phyloP scores from a whole-genome alignment of 2,113 vertebrate species.

The Petrocephalus microphthalmus region DNA sequence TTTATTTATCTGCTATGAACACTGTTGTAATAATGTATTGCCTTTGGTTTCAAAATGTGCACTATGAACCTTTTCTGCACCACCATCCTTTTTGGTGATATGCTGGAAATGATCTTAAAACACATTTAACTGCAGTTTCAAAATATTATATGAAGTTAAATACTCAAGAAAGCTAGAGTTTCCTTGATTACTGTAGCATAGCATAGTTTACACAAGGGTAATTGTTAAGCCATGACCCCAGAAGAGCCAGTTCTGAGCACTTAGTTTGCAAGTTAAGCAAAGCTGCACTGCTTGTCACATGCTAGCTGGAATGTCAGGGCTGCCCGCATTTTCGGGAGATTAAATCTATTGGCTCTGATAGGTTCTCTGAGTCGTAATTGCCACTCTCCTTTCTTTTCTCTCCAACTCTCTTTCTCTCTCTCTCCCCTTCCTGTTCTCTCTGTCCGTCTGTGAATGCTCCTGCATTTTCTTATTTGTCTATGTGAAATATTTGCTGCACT shows the following conservation, averaged over 20 bases:
- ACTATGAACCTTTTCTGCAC: background rate
- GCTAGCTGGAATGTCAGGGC: conserved; percentile 41
- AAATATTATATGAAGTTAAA: conserved; percentile 15
- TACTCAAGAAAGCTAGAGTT: conserved; percentile 12
- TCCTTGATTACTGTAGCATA: conserved; percentile 39
- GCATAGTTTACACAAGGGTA: conserved; percentile 35
- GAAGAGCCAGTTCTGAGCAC: conserved; percentile 29
- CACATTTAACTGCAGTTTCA: conserved; percentile 7
- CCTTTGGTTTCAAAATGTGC: background rate
- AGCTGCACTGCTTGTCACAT: conserved; percentile 36
- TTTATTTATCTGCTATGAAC: background rate
- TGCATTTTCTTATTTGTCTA: background rate
- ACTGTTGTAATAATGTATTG: background rate
- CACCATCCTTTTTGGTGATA: background rate
- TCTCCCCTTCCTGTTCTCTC: background rate
- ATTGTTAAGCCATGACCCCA: conserved; percentile 37
- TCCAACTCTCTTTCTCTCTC: background rate
- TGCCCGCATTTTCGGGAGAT: conserved; percentile 34
- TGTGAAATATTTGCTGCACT: background rate
- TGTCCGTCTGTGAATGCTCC: background rate
- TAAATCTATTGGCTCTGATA: conserved; percentile 35
- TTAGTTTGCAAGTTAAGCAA: conserved; percentile 30
- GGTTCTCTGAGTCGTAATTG: conserved; percentile 29
- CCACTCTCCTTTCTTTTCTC: conserved; percentile 22
- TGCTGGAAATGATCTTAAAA: background rate